A percentile compares a stretch with the other conserved stretches of the same genome.
These are phyloP conservation scores for Allochrocebus solatus DNA, from an alignment of 2,797 vertebrate species.

Conservation along the genomic window DNA sequence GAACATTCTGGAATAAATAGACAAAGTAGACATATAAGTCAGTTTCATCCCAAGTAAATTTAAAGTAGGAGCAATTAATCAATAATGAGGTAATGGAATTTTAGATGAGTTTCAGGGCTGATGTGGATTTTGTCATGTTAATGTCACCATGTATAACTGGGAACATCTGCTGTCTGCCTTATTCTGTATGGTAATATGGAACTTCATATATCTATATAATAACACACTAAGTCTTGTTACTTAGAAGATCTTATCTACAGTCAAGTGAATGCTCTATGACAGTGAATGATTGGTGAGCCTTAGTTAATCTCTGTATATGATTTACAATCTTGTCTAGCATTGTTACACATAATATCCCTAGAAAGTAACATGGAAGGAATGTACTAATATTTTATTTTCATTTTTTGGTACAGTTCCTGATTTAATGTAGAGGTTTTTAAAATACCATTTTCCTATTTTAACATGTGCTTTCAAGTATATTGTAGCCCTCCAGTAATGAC, in stretches of 20 bases:
- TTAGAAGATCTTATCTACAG: slow-evolving; percentile 75
- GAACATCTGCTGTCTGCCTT: slow-evolving; percentile 79
- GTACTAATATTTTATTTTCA: slow-evolving; percentile 69
- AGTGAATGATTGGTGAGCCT: slow-evolving; percentile 71
- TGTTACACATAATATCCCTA: slow-evolving; percentile 66
- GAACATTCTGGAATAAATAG: slow-evolving; percentile 79
- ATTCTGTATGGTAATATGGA: slow-evolving; percentile 72
- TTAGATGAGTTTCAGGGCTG: slow-evolving; percentile 69
- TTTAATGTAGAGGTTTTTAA: slow-evolving; percentile 34
- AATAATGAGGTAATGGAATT: slow-evolving; percentile 84
- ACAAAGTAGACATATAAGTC: slow-evolving; percentile 73
- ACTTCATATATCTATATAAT: slow-evolving; percentile 73
- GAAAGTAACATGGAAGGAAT: slow-evolving; percentile 51
- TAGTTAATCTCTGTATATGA: slow-evolving; percentile 79
- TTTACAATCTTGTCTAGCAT: slow-evolving; percentile 76
- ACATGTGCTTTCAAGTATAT: not conserved
- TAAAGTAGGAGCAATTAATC: slow-evolving; percentile 84
- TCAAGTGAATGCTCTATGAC: slow-evolving; percentile 74
- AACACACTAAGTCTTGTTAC: slow-evolving; percentile 76
- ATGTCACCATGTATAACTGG: slow-evolving; percentile 75
- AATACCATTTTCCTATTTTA: slow-evolving; percentile 28
- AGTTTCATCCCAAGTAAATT: slow-evolving; percentile 79
- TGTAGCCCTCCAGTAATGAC: slow-evolving; percentile 8
- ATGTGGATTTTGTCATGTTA: slow-evolving; percentile 81
- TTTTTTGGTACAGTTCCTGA: slow-evolving; percentile 41